Percentiles rank a stretch among this genome's conserved stretches.
Conservation (phyloP, 1,140 invertebrate genomes). For the Zaprionus ghesquierei region DNA sequence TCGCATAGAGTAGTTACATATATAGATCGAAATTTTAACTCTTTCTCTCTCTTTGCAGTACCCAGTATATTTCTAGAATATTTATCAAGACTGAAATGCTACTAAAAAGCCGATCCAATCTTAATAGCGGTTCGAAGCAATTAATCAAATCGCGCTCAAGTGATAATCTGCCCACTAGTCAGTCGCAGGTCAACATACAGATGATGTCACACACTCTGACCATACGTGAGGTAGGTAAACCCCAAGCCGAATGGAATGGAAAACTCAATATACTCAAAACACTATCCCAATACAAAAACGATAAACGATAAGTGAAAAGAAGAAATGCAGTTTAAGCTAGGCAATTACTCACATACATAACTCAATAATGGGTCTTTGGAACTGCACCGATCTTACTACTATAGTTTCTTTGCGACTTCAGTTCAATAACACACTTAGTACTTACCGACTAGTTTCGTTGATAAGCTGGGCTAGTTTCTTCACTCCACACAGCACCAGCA, state of each 20-base stretch:
- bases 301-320: conserved; percentile 25
- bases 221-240: conserved; percentile 91
- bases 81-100: conserved; percentile 96
- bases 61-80: conserved; percentile 94
- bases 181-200: conserved; percentile 95
- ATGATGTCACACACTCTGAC: conserved; percentile 96
- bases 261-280: background rate
- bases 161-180: conserved; percentile 94
- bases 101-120: conserved; percentile 90
- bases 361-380: conserved; percentile 37
- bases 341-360: background rate
- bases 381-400: conserved; percentile 15
- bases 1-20: background rate
- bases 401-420: conserved; percentile 4
- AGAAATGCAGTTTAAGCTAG: conserved; percentile 20
- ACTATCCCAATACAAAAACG: conserved; percentile 1
- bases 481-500: conserved; percentile 28
- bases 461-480: conserved; percentile 16
- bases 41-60: conserved; percentile 84
- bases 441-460: background rate
- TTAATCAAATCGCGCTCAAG: conserved; percentile 90
- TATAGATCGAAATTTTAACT: background rate
- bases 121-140: conserved; percentile 87
- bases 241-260: background rate
- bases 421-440: conserved; percentile 14